These are phyloP conservation scores for Virgularia gustaviana DNA, from an alignment of 92 coral and sea anemone species.

Conservation along the genomic window DNA sequence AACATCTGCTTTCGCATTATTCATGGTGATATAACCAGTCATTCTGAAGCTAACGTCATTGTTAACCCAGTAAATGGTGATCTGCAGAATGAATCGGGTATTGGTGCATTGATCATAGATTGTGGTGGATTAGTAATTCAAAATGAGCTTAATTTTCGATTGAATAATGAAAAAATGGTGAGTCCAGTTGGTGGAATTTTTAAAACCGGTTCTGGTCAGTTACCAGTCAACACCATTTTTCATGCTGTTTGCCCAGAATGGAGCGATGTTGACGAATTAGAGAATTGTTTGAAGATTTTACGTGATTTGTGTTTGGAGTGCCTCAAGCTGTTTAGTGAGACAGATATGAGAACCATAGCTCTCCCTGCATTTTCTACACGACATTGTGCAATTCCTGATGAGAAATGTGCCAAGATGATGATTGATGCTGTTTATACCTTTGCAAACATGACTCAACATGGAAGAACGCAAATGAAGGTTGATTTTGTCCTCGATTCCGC, in stretches of 20 bases:
- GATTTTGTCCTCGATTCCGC: background rate
- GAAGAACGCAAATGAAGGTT: background rate
- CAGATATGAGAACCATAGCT: constrained; percentile 51
- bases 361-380: constrained; percentile 78
- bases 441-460: background rate
- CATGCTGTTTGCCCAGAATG: constrained; percentile 64
- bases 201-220: constrained; percentile 47
- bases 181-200: constrained; percentile 48
- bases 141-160: background rate
- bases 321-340: constrained; percentile 32
- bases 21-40: background rate
- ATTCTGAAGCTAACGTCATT: background rate
- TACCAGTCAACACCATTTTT: constrained; percentile 38
- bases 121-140: background rate
- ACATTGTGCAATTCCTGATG: constrained; percentile 75
- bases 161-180: background rate
- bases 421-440: constrained; percentile 46
- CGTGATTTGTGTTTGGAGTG: constrained; percentile 37
- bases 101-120: constrained; percentile 3
- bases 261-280: background rate
- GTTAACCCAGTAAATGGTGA: background rate
- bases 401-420: constrained; percentile 63
- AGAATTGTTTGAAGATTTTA: constrained; percentile 16
- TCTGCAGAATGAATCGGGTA: background rate
- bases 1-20: background rate